Evolutionary conservation across 2,888 invertebrate genomes (phyloP).

Genomic region (Drosophila anomelani): DNA sequence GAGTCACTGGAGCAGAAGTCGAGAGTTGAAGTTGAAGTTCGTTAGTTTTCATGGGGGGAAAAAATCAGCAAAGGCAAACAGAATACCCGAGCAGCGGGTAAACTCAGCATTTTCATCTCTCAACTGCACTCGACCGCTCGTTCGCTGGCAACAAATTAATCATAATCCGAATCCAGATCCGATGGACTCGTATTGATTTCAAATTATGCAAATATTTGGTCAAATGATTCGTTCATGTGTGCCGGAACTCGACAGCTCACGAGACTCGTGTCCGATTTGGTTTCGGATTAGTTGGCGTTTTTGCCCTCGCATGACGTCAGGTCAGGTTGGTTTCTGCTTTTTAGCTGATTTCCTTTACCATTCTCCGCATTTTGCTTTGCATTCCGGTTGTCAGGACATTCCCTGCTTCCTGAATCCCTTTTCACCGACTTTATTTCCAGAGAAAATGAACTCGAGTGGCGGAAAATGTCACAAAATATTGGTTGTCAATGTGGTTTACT

Average conservation of each 20-base stretch:
- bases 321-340: constrained; percentile 16
- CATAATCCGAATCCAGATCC: constrained; percentile 37
- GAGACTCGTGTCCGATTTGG: constrained; percentile 19
- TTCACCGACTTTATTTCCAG: constrained; percentile 12
- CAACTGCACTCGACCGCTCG: constrained; percentile 8
- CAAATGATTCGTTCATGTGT: constrained; percentile 46
- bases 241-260: constrained; percentile 32
- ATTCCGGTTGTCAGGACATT: constrained; percentile 31
- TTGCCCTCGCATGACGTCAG: constrained; percentile 33
- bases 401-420: constrained; percentile 10
- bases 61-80: constrained; percentile 22
- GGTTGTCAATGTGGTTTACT: constrained; percentile 4
- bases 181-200: constrained; percentile 39
- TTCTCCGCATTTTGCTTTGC: constrained; percentile 10
- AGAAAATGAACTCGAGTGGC: not conserved
- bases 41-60: constrained; percentile 15
- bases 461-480: constrained; percentile 14
- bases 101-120: constrained; percentile 16
- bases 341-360: constrained; percentile 14
- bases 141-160: constrained; percentile 30
- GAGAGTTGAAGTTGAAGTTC: constrained; percentile 22
- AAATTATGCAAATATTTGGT: constrained; percentile 47
- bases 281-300: constrained; percentile 42
- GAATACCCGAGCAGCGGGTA: constrained; percentile 15
- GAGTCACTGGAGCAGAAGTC: constrained; percentile 36